phyloP scores from a whole-genome alignment of 2,113 vertebrate species.

The Colinus virginianus region DNA sequence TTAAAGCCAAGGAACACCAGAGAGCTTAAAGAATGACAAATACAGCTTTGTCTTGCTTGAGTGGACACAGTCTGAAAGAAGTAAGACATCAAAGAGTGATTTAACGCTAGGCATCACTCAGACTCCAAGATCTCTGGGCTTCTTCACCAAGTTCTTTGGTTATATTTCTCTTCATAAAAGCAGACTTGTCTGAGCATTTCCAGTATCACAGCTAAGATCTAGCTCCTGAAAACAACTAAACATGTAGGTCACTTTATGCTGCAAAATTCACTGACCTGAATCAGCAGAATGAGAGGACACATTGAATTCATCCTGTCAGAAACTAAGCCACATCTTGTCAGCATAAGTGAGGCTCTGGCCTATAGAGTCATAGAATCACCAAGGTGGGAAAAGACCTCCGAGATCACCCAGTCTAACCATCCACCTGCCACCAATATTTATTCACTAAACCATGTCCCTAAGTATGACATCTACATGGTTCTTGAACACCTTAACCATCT shows the following conservation, averaged over 20 bases:
- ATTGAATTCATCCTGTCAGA: background rate
- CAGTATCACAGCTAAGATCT: background rate
- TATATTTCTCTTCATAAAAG: background rate
- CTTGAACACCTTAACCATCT: no score
- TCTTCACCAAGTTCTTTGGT: background rate
- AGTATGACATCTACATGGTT: no score
- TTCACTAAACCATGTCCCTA: no score
- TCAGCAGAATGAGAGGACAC: background rate
- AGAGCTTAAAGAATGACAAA: slow-evolving; percentile 34
- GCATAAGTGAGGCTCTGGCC: background rate
- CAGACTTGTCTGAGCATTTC: background rate
- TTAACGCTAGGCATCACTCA: background rate
- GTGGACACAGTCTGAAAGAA: background rate
- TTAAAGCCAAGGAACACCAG: slow-evolving; percentile 11
- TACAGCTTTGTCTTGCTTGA: background rate
- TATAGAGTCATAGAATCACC: background rate
- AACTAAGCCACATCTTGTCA: background rate
- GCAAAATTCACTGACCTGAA: background rate
- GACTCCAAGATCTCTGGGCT: background rate
- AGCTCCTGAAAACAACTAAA: background rate
- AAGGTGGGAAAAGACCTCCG: no score
- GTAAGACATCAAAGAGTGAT: background rate
- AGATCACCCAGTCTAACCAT: no score
- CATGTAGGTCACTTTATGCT: background rate
- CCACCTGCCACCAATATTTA: no score